Evolutionary conservation across 2,113 vertebrate genomes (phyloP), one percentile per base, ranked within the genome.

Genomic region (Tympanuchus pallidicinctus): DNA sequence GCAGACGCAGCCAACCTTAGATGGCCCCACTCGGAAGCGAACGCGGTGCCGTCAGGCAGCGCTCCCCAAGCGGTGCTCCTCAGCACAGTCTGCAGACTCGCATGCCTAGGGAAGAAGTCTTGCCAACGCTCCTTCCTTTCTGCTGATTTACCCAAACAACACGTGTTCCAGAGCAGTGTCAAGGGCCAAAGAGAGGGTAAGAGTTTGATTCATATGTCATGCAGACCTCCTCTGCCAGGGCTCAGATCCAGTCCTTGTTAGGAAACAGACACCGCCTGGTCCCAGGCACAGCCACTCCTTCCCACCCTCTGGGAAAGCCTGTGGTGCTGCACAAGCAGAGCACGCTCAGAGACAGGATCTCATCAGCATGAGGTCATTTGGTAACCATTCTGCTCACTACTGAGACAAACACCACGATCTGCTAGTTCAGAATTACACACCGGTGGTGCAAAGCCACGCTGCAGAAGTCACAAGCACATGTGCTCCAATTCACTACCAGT

Each of bases 191-290:
- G 74, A 24, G 70, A 86, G 89, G 89, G 61, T 77, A 86, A 59
- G 66, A 89, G 86, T 40, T 4, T 82, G 81, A 85, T 65, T 63
- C 60, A 0, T 38, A 65, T 91, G 72, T 80, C 92, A 80, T 36
- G 59, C 67, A 18, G 38, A 54, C 17, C 71, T 79, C 40, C 43
- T 40, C n/a, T 73, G 94, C 96, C 93, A 95, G 95, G 93, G 95
- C 92, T 95, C 59, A 0, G 66, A 84, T 93, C 90, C 93, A 95
- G 96, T 93, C 94, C 95, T 93, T 93, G 94, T 85, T 95, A 96
- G 94, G 94, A 93, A 93, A 85, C 84, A 84, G 77, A 73, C 2
- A 1, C 90, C 59, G 86, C 47, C 4, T 43, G 65, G 10, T 50
- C 57, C 94, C 19, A 32, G 74, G 78, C 82, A 82, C 40, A 1